phyloP scores from a whole-genome alignment of 2,113 vertebrate genomes.

The Amazona vittata region DNA sequence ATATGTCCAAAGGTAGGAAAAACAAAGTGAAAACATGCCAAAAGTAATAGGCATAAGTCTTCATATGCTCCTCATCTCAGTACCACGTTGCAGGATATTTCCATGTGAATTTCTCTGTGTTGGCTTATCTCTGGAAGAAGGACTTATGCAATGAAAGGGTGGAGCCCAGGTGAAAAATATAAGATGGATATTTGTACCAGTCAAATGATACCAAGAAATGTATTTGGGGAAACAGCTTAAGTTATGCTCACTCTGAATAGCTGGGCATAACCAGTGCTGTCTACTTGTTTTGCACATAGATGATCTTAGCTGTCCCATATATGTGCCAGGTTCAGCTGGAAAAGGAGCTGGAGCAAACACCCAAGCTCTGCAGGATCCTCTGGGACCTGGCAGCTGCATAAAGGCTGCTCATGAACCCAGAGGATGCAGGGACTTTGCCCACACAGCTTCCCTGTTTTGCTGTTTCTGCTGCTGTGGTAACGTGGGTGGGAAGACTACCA shows the following conservation, averaged over 20 bases:
- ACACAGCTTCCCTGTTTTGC: neutral
- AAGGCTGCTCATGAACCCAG: rapidly evolving
- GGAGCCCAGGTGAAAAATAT: neutral
- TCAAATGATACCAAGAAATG: neutral
- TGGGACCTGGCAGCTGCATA: neutral
- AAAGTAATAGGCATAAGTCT: neutral
- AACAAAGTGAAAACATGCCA: neutral
- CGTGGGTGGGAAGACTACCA: neutral
- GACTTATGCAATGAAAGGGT: neutral
- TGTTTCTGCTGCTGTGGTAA: slow-evolving; percentile 46
- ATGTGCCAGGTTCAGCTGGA: neutral
- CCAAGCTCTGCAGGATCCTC: neutral
- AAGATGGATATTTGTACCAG: neutral
- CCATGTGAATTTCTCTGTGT: neutral
- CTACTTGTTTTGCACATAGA: neutral
- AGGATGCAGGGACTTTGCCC: neutral
- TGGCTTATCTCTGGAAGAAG: neutral
- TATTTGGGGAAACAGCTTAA: neutral
- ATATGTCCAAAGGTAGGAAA: neutral
- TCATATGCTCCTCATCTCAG: neutral
- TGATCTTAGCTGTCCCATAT: neutral
- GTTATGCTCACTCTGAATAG: neutral
- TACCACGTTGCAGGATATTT: neutral
- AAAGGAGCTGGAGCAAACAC: neutral
- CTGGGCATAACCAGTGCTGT: neutral